Conservation (phyloP, 1,140 invertebrate genomes). For the Thaumatotibia leucotreta region DNA sequence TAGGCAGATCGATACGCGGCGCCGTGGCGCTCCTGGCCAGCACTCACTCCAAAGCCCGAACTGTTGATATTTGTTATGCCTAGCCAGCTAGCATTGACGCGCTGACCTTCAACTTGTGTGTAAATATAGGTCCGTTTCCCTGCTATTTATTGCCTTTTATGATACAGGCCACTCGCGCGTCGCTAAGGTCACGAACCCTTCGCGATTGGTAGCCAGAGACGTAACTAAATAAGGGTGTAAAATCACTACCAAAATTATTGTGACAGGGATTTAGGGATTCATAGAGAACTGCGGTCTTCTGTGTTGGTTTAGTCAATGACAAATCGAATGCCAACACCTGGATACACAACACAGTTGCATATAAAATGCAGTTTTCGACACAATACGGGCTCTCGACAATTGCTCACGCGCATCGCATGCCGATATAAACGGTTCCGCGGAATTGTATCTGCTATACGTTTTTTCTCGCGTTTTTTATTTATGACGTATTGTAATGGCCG, state of each 20-base stretch:
- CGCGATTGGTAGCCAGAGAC: neutral
- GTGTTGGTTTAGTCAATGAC: neutral
- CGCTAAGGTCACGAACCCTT: neutral
- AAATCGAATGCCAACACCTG: neutral
- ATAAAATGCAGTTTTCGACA: neutral
- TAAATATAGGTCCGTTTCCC: slow-evolving; percentile 2
- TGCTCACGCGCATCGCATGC: slow-evolving; percentile 9
- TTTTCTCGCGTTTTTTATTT: slow-evolving; percentile 5
- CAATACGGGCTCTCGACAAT: slow-evolving; percentile 1
- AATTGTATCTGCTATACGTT: neutral
- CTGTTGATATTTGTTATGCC: slow-evolving; percentile 16
- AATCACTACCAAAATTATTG: neutral
- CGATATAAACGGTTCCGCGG: slow-evolving; percentile 2
- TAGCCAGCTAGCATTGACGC: neutral
- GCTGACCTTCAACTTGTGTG: slow-evolving; percentile 21
- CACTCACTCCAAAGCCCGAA: slow-evolving; percentile 32
- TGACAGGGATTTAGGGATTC: neutral
- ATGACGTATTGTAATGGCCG: slow-evolving; percentile 23
- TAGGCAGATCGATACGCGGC: slow-evolving; percentile 56
- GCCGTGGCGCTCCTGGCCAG: slow-evolving; percentile 45
- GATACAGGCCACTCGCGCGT: neutral
- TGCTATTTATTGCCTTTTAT: neutral
- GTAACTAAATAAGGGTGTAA: neutral
- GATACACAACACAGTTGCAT: neutral
- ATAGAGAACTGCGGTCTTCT: neutral